Conservation (phyloP, 2,113 vertebrate genomes). For the Chunga burmeisteri region DNA sequence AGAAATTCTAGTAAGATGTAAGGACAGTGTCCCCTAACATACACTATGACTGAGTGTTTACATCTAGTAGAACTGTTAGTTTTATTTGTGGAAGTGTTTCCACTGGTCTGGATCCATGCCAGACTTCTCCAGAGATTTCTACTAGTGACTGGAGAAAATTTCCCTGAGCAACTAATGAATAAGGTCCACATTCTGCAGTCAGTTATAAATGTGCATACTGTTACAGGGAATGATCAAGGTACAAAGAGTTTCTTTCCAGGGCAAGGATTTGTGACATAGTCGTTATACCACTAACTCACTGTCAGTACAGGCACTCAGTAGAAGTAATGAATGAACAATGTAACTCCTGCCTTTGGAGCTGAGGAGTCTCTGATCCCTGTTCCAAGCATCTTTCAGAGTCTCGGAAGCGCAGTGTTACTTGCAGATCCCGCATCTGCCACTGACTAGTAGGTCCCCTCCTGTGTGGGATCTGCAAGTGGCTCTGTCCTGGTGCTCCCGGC, state of each 20-base stretch:
- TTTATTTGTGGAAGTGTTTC: conserved; percentile 2
- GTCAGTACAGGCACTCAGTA: neutral
- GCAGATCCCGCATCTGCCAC: neutral
- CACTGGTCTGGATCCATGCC: neutral
- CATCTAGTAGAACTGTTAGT: neutral
- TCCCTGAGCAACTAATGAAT: neutral
- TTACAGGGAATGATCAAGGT: neutral
- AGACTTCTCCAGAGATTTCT: neutral
- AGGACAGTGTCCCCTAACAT: neutral
- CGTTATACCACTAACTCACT: neutral
- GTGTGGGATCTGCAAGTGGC: neutral
- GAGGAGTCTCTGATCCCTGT: neutral
- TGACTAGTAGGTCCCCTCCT: neutral
- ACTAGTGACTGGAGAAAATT: neutral
- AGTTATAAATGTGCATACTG: neutral
- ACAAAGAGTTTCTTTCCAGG: neutral
- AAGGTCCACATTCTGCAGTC: neutral
- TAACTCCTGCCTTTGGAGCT: neutral
- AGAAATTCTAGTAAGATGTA: neutral
- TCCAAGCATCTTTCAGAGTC: neutral
- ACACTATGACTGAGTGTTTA: neutral
- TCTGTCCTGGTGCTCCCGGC: neutral
- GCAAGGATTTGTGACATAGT: neutral
- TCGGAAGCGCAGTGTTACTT: neutral
- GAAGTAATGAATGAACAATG: neutral